Evolutionary conservation across 2,888 invertebrate species (phyloP), one percentile per base, ranked within the genome.

Genomic region (Ceraclea dissimilis): DNA sequence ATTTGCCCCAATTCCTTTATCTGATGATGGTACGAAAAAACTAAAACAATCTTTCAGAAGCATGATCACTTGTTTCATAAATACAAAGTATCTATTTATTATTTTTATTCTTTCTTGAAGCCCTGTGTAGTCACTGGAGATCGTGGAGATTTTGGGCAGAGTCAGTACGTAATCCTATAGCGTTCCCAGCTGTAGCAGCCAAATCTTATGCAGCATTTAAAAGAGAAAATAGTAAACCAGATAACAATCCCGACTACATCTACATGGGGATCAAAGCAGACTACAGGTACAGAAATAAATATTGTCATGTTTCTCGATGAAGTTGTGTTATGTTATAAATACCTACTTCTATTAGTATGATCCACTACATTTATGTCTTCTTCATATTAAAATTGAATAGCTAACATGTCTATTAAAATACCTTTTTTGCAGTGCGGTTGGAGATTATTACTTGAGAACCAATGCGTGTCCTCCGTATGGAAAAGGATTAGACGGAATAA

Each of bases 131-230:
- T 59, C 82, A 83, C 65, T 78, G 81, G 70, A 69, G 83, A 57
- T 82, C 82, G 1, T 82, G 82, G 82, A 70, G 76, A 62, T 82
- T 80, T 66, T 83, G 78, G 68, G 81, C 82, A 0, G 82, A 83
- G 63, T 82, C 82, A 11, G 78, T 78, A 43, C 68, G 63, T 64
- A 78, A 69, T 60, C 76, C 77, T 0, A 70, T 73, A 51, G 73
- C 74, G 0, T 83, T 83, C 61, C 75, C 79, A 2, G 75, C 82
- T 0, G 79, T 82, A 0, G 76, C 79, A 1, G 78, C 79, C 0
- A 78, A 78, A 49, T 75, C 73, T 20, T 82, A 80, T 68, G 66
- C 70, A n/a, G 79, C 80, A 58, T 82, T 82, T 63, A 78, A 76
- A 63, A 74, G 71, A n/a, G 76, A 77, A 60, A 68, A 71, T 2